Conservation (phyloP, 2,888 invertebrate species). For the Frankliniella intonsa region DNA sequence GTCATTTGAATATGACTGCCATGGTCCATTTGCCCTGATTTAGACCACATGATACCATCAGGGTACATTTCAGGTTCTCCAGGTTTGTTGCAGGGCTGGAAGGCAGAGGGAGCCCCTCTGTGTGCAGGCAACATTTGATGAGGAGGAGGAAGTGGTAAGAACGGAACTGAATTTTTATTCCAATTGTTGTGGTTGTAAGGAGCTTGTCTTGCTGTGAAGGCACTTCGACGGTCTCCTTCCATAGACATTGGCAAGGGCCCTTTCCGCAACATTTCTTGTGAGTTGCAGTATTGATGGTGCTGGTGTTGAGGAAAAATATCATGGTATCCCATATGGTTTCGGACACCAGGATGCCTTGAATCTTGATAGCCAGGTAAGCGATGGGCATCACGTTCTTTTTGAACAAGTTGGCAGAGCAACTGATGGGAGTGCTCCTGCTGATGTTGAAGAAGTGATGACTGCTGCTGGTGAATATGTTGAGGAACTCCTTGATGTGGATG, state of each 20-base stretch:
- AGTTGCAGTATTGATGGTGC: not conserved
- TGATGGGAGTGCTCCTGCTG: not conserved
- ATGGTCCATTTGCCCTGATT: not conserved
- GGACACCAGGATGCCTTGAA: not conserved
- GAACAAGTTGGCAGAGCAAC: not conserved
- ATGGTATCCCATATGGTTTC: not conserved
- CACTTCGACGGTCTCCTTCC: not conserved
- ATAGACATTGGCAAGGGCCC: not conserved
- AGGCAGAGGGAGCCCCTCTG: not conserved
- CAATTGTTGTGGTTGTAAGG: not conserved
- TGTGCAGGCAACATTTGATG: not conserved
- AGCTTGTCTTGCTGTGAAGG: not conserved
- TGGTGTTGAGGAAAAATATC: not conserved
- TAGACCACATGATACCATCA: not conserved
- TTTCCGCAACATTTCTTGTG: not conserved
- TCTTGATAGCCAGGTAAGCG: not conserved
- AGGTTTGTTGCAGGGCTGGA: not conserved
- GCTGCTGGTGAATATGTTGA: not conserved
- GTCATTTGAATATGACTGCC: not conserved
- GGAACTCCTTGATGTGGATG: not conserved
- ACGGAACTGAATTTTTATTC: not conserved
- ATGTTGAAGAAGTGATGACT: not conserved
- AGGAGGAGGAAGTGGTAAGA: not conserved
- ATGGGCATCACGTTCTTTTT: constrained; percentile 1
- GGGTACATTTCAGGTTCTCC: not conserved